phyloP scores from a whole-genome alignment of 2,113 vertebrate genomes.

The Theristicus caerulescens region DNA sequence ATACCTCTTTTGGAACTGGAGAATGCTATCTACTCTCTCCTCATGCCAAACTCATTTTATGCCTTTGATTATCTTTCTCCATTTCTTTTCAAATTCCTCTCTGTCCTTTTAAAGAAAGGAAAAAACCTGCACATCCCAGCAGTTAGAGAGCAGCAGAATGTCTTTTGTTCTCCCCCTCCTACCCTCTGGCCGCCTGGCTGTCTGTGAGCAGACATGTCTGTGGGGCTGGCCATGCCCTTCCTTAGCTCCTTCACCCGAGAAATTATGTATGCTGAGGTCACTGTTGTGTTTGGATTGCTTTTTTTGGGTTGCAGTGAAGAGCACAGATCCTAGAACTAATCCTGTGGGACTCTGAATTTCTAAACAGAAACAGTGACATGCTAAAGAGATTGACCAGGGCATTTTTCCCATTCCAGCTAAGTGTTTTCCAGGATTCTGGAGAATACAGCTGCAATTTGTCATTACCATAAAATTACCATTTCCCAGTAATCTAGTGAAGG shows the following conservation, averaged over 20 bases:
- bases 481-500: not conserved
- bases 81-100: not conserved
- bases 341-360: not conserved
- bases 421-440: not conserved
- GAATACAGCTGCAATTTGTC: not conserved
- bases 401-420: not conserved
- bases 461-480: not conserved
- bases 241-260: not conserved
- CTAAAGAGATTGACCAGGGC: not conserved
- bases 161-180: not conserved
- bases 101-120: not conserved
- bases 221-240: not conserved
- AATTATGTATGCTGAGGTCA: not conserved
- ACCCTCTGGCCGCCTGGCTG: not conserved
- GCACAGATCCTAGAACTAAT: not conserved
- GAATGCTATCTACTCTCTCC: not conserved
- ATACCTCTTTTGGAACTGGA: not conserved
- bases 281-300: not conserved
- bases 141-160: not conserved
- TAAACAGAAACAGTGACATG: not conserved
- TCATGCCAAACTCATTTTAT: not conserved
- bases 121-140: not conserved
- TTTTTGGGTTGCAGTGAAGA: not conserved
- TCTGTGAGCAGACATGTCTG: rapidly evolving
- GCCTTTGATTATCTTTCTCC: not conserved